Conservation (phyloP, 2,888 invertebrate genomes). For the Eulithis testata region DNA sequence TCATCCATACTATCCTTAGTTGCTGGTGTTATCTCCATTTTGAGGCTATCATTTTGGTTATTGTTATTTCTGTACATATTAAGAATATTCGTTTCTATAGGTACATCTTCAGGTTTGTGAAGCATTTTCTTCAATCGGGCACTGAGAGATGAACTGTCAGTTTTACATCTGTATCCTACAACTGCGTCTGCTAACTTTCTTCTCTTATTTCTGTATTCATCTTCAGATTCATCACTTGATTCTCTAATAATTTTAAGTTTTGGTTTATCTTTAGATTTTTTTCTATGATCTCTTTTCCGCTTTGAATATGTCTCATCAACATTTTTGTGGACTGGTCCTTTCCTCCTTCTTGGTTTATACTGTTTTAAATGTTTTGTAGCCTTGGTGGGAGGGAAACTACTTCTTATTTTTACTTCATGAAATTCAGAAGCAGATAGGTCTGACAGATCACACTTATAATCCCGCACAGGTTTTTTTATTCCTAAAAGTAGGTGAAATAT, state of each 20-base stretch:
- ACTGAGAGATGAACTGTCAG: constrained; percentile 70
- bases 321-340: constrained; percentile 43
- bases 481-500: constrained; percentile 50
- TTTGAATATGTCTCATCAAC: constrained; percentile 35
- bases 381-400: constrained; percentile 40
- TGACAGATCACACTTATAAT: constrained; percentile 59
- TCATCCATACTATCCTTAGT: constrained; percentile 29
- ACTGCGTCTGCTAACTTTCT: constrained; percentile 84
- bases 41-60: constrained; percentile 25
- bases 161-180: constrained; percentile 64
- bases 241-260: constrained; percentile 56
- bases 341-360: constrained; percentile 61
- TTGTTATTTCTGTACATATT: constrained; percentile 20
- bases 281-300: constrained; percentile 56
- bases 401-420: constrained; percentile 53
- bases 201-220: constrained; percentile 74
- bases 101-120: constrained; percentile 48
- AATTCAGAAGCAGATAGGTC: constrained; percentile 68
- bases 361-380: constrained; percentile 53
- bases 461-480: constrained; percentile 48
- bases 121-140: constrained; percentile 75
- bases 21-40: constrained; percentile 25
- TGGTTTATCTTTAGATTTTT: constrained; percentile 60
- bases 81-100: constrained; percentile 15
- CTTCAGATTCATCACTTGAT: constrained; percentile 75